Conservation (phyloP, 2,797 vertebrate species). For the Spinibarbus caldwelli region DNA sequence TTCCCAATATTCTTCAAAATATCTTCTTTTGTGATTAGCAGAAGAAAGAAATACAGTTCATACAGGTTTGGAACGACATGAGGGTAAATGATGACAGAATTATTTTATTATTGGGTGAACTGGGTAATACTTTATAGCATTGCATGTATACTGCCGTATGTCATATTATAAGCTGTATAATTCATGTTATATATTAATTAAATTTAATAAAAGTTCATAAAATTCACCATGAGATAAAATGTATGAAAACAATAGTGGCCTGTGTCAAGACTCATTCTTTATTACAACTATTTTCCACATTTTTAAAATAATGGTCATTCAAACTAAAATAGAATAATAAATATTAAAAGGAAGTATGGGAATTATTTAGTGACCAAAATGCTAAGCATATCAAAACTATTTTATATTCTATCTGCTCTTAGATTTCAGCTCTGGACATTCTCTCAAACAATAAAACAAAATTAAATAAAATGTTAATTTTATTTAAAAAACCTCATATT, state of each 20-base stretch:
- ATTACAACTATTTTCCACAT: background rate
- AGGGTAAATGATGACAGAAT: background rate
- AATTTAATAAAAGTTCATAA: background rate
- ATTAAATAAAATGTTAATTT: background rate
- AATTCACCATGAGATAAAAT: constrained; percentile 5
- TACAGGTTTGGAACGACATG: background rate
- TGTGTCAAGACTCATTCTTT: background rate
- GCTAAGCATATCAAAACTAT: background rate
- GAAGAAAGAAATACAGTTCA: background rate
- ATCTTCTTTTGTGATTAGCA: background rate
- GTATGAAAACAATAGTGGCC: background rate
- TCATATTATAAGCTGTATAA: background rate
- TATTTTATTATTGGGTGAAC: background rate
- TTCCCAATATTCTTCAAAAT: background rate
- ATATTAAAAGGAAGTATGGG: background rate
- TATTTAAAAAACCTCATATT: background rate
- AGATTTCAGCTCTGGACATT: background rate
- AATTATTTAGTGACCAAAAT: background rate
- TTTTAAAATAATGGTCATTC: background rate
- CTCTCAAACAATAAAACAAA: background rate
- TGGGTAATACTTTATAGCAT: background rate
- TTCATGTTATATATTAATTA: background rate
- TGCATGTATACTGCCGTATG: background rate
- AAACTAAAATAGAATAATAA: background rate
- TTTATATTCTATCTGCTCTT: background rate